These are phyloP conservation scores for Caenorhabditis sp. DNA, from an alignment of 2,888 invertebrate species.

Conservation along the genomic window DNA sequence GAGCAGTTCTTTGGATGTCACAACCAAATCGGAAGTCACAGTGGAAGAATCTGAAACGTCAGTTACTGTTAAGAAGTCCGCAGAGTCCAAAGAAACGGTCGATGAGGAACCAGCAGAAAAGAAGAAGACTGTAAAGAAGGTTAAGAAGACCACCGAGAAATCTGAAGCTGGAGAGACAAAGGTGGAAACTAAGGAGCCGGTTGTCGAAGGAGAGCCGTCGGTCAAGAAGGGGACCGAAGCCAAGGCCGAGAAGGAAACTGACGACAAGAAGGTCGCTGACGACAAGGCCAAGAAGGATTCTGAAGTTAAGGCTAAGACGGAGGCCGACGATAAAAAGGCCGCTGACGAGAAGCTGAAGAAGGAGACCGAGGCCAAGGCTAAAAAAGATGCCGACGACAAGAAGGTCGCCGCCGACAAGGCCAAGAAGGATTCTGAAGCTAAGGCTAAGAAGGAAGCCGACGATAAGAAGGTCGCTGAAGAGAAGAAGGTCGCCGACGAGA, in stretches of 20 bases:
- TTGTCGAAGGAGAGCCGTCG: background rate
- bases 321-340: slow-evolving; percentile 39
- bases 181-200: slow-evolving; percentile 27
- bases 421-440: slow-evolving; percentile 12
- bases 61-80: slow-evolving; percentile 22
- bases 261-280: slow-evolving; percentile 12
- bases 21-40: no score
- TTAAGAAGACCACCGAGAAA: slow-evolving; percentile 38
- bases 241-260: slow-evolving; percentile 5
- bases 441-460: no score
- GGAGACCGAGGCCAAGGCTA: slow-evolving; percentile 6
- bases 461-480: background rate
- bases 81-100: slow-evolving; percentile 15
- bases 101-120: slow-evolving; percentile 18
- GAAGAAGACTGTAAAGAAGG: slow-evolving; percentile 32
- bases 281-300: slow-evolving; percentile 40
- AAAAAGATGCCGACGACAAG: slow-evolving; percentile 32
- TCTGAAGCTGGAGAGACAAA: slow-evolving; percentile 39
- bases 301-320: slow-evolving; percentile 36
- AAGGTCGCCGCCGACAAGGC: slow-evolving; percentile 19
- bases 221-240: slow-evolving; percentile 20
- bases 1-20: no score
- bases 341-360: slow-evolving; percentile 8
- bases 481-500: slow-evolving; percentile 6
- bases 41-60: background rate